phyloP scores from a whole-genome alignment of 2,888 invertebrate genomes.

The Dromius quadrimaculatus region DNA sequence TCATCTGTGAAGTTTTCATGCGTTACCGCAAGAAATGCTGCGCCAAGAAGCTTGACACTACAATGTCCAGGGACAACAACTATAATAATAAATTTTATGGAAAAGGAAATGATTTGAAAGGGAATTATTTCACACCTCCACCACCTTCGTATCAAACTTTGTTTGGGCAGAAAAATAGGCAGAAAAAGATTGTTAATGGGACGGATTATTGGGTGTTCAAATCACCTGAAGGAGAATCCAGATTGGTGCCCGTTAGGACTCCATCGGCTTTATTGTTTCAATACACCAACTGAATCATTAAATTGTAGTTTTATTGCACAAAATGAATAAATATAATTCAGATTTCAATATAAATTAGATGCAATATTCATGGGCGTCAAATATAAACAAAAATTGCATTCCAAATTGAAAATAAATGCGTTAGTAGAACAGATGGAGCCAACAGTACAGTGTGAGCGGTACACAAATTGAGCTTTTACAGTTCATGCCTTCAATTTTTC shows the following conservation, averaged over 20 bases:
- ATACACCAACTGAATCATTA: constrained; percentile 64
- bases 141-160: constrained; percentile 78
- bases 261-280: constrained; percentile 84
- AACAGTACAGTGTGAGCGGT: too few relatives aligned
- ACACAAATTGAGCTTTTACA: too few relatives aligned
- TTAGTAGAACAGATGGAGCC: too few relatives aligned
- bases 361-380: neutral
- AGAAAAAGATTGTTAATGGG: constrained; percentile 77
- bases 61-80: constrained; percentile 54
- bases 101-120: constrained; percentile 41
- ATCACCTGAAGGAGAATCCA: constrained; percentile 72
- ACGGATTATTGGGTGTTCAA: constrained; percentile 80
- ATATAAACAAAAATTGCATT: neutral
- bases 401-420: too few relatives aligned
- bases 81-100: constrained; percentile 54
- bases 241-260: constrained; percentile 79
- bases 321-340: neutral
- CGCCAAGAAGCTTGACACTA: constrained; percentile 34
- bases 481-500: too few relatives aligned
- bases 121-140: constrained; percentile 60
- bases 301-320: neutral
- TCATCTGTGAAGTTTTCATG: constrained; percentile 73
- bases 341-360: neutral
- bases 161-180: constrained; percentile 66
- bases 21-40: constrained; percentile 34